Percentiles rank a stretch among this genome's conserved stretches.
phyloP scores from a whole-genome alignment of 2,888 invertebrate species.

The Helleia helle region DNA sequence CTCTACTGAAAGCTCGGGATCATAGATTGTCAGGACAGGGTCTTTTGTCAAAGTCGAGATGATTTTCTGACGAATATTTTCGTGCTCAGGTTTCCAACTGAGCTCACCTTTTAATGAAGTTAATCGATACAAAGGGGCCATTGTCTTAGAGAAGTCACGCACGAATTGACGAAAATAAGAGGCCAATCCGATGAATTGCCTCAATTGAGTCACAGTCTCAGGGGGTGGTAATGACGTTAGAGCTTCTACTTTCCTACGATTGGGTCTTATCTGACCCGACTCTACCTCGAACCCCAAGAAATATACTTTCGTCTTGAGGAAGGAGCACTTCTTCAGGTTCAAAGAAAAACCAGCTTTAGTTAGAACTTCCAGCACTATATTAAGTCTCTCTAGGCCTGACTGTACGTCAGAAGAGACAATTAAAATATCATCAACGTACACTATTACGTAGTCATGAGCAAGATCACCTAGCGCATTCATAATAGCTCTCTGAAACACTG shows the following conservation, averaged over 20 bases:
- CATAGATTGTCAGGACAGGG: too few relatives aligned
- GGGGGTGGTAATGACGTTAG: conserved; percentile 5
- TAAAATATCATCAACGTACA: conserved; percentile 27
- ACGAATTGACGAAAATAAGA: conserved; percentile 11
- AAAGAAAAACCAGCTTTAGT: conserved; percentile 17
- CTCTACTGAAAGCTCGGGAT: too few relatives aligned
- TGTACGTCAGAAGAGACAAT: conserved; percentile 13
- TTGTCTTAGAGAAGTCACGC: conserved; percentile 2
- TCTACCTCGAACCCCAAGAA: conserved; percentile 17
- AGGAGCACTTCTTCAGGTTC: conserved; percentile 2
- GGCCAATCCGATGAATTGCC: conserved; percentile 18
- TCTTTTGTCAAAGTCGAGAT: too few relatives aligned
- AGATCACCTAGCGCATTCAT: conserved; percentile 17
- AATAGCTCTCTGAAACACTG: conserved; percentile 26
- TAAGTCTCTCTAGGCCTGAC: conserved; percentile 12
- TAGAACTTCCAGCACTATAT: conserved; percentile 18
- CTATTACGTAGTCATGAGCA: conserved; percentile 18
- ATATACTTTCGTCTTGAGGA: conserved; percentile 16
- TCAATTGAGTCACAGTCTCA: conserved; percentile 4
- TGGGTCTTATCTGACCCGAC: conserved; percentile 20
- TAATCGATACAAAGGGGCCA: conserved; percentile 10
- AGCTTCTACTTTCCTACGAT: conserved; percentile 21
- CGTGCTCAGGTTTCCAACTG: too few relatives aligned
- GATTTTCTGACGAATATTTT: too few relatives aligned
- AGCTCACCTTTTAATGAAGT: too few relatives aligned